A percentile compares a stretch with the other conserved stretches of the same genome.
phyloP scores from a whole-genome alignment of 2,797 vertebrate species.

The Leucoraja ocellata region DNA sequence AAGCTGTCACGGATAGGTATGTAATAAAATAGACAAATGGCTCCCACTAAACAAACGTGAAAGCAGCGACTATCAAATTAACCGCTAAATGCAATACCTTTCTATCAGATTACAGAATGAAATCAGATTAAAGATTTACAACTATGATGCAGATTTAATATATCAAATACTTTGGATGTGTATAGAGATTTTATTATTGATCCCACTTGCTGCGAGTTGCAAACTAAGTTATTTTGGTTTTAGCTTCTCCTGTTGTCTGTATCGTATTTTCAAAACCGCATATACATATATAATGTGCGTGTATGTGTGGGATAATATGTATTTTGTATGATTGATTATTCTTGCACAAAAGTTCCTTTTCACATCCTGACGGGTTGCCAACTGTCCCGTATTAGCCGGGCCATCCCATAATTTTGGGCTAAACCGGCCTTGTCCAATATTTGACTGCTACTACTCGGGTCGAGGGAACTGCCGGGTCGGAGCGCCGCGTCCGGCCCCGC shows the following conservation, averaged over 20 bases:
- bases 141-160: constrained; percentile 32
- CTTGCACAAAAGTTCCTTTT: too few relatives aligned
- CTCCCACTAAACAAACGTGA: constrained; percentile 30
- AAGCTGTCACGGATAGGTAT: constrained; percentile 19
- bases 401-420: too few relatives aligned
- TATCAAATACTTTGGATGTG: constrained; percentile 34
- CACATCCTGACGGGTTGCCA: too few relatives aligned
- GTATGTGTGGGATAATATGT: too few relatives aligned
- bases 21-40: constrained; percentile 33
- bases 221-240: constrained; percentile 25
- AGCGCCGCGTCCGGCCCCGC: too few relatives aligned
- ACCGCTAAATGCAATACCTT: constrained; percentile 34
- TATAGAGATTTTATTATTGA: constrained; percentile 21
- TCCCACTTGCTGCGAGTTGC: constrained; percentile 10
- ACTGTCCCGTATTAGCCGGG: too few relatives aligned
- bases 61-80: constrained; percentile 32
- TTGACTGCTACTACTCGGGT: too few relatives aligned
- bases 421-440: too few relatives aligned
- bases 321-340: too few relatives aligned
- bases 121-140: constrained; percentile 37
- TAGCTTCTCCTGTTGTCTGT: not conserved
- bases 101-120: constrained; percentile 22
- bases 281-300: too few relatives aligned
- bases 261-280: not conserved
- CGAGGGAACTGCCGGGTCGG: too few relatives aligned